A percentile compares a stretch with the other conserved stretches of the same genome.
Evolutionary conservation across 1,140 invertebrate species (phyloP).

Genomic region (Pseudomyrmex pallidus): DNA sequence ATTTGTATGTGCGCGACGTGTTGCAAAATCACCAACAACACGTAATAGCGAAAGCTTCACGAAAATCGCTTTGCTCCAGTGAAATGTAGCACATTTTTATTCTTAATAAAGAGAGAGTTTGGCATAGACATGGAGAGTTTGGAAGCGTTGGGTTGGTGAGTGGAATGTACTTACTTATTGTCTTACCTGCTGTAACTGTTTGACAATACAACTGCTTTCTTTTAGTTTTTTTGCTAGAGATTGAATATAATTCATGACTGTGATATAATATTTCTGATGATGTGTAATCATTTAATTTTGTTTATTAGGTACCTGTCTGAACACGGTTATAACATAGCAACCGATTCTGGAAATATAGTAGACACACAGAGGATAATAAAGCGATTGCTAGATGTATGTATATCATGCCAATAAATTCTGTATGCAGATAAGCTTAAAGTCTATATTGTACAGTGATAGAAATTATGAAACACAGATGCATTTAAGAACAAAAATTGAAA

Average conservation of each 20-base stretch:
- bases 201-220: too few relatives aligned
- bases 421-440: neutral
- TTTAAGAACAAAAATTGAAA: neutral
- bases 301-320: constrained; percentile 89
- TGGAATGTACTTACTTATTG: constrained; percentile 60
- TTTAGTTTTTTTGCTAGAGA: too few relatives aligned
- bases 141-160: constrained; percentile 87
- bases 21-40: neutral
- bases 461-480: neutral
- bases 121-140: constrained; percentile 81
- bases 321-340: constrained; percentile 88
- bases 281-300: constrained; percentile 19
- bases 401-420: neutral
- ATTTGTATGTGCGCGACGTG: constrained; percentile 65
- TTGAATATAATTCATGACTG: neutral
- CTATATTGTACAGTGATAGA: neutral
- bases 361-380: constrained; percentile 88
- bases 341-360: constrained; percentile 88
- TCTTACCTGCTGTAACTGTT: neutral
- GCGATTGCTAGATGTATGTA: constrained; percentile 91
- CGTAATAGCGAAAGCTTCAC: constrained; percentile 6
- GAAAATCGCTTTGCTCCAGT: neutral
- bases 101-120: constrained; percentile 19
- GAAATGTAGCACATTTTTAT: neutral
- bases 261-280: neutral